These are phyloP conservation scores for Stegana nigrithorax DNA, from an alignment of 2,888 invertebrate species.

Conservation along the genomic window DNA sequence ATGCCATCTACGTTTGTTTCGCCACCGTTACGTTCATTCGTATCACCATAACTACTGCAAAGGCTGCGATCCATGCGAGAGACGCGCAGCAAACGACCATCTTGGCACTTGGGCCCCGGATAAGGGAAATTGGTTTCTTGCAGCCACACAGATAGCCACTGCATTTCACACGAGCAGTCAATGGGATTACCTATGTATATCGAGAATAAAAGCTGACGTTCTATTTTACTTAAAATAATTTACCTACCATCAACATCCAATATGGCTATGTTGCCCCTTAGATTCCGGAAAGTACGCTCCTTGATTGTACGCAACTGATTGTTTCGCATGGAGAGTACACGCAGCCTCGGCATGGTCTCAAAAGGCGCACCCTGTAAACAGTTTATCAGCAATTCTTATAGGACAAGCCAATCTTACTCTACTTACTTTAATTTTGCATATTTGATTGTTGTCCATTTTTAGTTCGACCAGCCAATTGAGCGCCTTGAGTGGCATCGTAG, in stretches of 20 bases:
- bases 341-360: constrained; percentile 85
- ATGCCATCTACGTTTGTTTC: constrained; percentile 19
- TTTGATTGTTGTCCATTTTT: constrained; percentile 85
- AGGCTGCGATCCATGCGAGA: constrained; percentile 78
- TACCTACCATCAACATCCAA: constrained; percentile 83
- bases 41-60: constrained; percentile 69
- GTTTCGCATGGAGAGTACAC: constrained; percentile 81
- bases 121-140: constrained; percentile 77
- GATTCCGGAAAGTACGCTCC: constrained; percentile 79
- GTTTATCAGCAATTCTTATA: background rate
- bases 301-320: constrained; percentile 81
- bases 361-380: constrained; percentile 77
- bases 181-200: constrained; percentile 80
- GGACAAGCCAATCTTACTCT: background rate
- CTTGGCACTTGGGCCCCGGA: constrained; percentile 81
- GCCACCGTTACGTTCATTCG: constrained; percentile 48
- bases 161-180: constrained; percentile 82
- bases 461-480: constrained; percentile 90
- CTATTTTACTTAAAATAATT: background rate
- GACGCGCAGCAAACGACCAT: constrained; percentile 81
- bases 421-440: constrained; percentile 78
- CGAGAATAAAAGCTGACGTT: constrained; percentile 7
- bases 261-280: constrained; percentile 84
- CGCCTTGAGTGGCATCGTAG: constrained; percentile 76
- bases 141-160: constrained; percentile 87